These are phyloP conservation scores for Lepidurus apus DNA, from an alignment of 1,140 invertebrate genomes.

Conservation along the genomic window DNA sequence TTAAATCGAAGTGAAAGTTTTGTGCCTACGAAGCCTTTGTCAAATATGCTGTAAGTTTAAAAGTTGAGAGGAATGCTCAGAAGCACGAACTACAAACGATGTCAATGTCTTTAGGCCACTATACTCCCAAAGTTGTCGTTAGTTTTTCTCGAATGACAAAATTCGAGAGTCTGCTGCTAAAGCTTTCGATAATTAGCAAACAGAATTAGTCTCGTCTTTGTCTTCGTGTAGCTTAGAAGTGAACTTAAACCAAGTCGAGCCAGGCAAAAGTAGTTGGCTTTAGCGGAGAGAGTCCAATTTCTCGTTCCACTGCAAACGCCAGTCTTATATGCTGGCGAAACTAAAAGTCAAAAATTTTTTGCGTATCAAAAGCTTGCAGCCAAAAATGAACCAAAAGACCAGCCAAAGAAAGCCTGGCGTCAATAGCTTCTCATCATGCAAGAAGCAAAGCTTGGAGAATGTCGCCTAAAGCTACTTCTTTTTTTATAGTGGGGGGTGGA, in stretches of 20 bases:
- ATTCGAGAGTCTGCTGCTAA: neutral
- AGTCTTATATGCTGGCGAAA: neutral
- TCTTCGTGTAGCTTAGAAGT: neutral
- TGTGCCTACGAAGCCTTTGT: neutral
- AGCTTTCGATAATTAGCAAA: neutral
- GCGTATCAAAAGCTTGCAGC: neutral
- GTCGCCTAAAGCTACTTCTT: neutral
- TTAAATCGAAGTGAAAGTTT: neutral
- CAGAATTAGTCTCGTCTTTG: neutral
- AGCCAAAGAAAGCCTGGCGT: neutral
- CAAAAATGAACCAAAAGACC: neutral
- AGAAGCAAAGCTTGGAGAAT: neutral
- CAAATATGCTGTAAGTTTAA: neutral
- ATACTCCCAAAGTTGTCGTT: neutral
- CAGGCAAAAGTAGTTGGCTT: neutral
- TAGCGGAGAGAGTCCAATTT: neutral
- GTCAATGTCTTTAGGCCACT: neutral
- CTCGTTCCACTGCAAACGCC: neutral
- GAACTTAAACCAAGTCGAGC: neutral
- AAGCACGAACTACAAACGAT: neutral
- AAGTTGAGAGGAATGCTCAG: neutral
- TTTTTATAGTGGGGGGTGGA: too few relatives aligned
- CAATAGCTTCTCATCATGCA: neutral
- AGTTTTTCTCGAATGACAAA: neutral
- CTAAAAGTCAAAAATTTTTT: neutral